Base-by-base conservation (phyloP, 2,113 vertebrate genomes). In the Pipra filicauda region DNA sequence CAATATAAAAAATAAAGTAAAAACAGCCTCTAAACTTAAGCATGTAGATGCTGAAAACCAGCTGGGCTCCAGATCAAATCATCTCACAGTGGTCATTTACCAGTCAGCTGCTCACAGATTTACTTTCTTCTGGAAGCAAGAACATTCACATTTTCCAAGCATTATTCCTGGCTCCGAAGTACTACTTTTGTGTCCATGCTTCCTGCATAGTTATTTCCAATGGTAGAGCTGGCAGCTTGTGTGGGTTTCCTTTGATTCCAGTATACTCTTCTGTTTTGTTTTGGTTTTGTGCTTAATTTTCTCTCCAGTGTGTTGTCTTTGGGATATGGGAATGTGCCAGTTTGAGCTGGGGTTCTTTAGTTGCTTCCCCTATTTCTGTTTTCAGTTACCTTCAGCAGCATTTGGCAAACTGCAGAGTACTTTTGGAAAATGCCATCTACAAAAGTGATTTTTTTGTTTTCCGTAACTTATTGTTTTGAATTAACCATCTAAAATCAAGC, bases 201-300 rank as follows among this genome's bases (percentile, higher is more conserved):
- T 91, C 93, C 88, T 71, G 48, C 51, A n/a, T 18, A 20, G 43
- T 52, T 74, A 27, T 58, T 96, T 89, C 69, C 69, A 91, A 2
- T 3, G 11, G 62, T 24, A 35, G 62, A 84, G 20, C 86, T 95
- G 85, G 79, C 67, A 77, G 61, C 31, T 41, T 57, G 18, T 89
- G 69, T 41, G 37, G 46, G 16, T 91, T 84, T 83, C 95, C 61
- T 81, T 91, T 86, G 65, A 80, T 81, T 69, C 57, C 24, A 26
- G 27, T 70, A 37, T 41, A 19, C 19, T 11, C 37, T 85, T 86
- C 4, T 37, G 21, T 4, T 90, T 87, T 92, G 69, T 0, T 87
- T 91, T 58, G 46, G 28, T 76, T 88, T 94, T 84, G 76, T 91
- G 52, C 58, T 86, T 64, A 1, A n/a, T 92, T 89, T 95, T 91